Conservation (phyloP, 2,113 vertebrate genomes). For the Sorex fumeus region DNA sequence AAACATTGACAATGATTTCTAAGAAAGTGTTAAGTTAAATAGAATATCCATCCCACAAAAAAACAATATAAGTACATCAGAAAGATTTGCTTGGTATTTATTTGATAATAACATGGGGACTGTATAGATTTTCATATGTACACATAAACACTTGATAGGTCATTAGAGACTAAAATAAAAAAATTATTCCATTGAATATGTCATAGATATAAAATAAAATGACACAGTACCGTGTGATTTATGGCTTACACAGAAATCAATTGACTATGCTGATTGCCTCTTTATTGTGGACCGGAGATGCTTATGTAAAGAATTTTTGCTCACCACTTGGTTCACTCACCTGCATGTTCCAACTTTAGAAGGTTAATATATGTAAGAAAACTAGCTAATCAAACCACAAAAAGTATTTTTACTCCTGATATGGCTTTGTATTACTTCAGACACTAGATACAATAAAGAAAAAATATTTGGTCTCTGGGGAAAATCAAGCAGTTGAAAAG, state of each 20-base stretch:
- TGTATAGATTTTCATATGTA: background rate
- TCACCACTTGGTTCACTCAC: background rate
- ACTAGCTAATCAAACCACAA: slow-evolving; percentile 71
- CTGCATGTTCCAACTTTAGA: background rate
- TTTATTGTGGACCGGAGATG: accelerated
- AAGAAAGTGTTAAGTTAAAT: background rate
- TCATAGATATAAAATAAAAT: background rate
- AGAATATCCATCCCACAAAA: background rate
- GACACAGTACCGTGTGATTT: background rate
- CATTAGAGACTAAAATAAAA: background rate
- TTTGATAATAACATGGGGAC: background rate
- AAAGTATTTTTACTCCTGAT: slow-evolving; percentile 64
- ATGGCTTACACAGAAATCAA: background rate
- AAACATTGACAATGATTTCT: background rate
- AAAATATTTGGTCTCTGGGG: slow-evolving; percentile 70
- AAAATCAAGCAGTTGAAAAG: slow-evolving; percentile 70
- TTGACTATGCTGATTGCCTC: no score
- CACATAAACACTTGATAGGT: background rate
- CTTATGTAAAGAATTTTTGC: background rate
- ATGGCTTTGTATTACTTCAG: slow-evolving; percentile 67
- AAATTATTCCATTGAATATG: background rate
- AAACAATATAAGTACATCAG: background rate
- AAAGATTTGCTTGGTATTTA: no score
- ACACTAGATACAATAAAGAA: accelerated
- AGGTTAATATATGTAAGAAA: slow-evolving; percentile 9